A percentile compares a stretch with the other conserved stretches of the same genome.
These are phyloP conservation scores for Biston stratarius DNA, from an alignment of 2,888 invertebrate species.

Conservation along the genomic window DNA sequence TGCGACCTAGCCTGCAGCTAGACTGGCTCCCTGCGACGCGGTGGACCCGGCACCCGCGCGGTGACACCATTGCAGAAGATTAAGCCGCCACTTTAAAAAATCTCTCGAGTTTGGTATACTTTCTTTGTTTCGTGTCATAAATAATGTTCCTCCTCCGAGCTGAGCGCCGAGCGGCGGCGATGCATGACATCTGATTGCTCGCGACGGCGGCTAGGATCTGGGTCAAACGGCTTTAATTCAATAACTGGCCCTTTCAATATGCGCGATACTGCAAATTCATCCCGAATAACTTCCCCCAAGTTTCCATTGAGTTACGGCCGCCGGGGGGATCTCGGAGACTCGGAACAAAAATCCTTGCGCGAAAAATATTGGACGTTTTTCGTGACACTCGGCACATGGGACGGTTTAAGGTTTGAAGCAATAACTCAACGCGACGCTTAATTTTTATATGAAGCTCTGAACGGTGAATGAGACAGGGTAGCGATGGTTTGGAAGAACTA, in stretches of 20 bases:
- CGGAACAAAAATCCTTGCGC: background rate
- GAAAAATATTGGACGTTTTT: background rate
- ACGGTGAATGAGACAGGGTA: too few relatives aligned
- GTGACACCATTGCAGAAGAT: too few relatives aligned
- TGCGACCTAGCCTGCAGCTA: too few relatives aligned
- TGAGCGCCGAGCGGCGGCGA: slow-evolving; percentile 6
- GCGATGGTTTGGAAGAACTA: too few relatives aligned
- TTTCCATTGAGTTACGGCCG: slow-evolving; percentile 22
- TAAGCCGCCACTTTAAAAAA: too few relatives aligned
- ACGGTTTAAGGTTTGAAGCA: background rate
- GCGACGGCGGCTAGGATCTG: slow-evolving; percentile 11
- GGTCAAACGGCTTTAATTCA: slow-evolving; percentile 29
- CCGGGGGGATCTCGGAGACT: background rate
- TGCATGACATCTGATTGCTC: background rate
- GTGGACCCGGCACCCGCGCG: too few relatives aligned
- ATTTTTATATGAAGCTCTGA: background rate
- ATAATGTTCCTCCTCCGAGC: background rate
- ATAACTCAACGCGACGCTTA: background rate
- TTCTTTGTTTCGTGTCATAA: too few relatives aligned
- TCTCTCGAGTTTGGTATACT: background rate
- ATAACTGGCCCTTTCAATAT: slow-evolving; percentile 27
- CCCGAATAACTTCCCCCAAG: slow-evolving; percentile 10
- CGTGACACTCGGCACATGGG: slow-evolving; percentile 2
- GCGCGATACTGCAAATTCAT: slow-evolving; percentile 33
- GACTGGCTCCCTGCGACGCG: too few relatives aligned